Evolutionary conservation across 2,797 vertebrate genomes (phyloP).

Genomic region (Gobionotothen gibberifrons): DNA sequence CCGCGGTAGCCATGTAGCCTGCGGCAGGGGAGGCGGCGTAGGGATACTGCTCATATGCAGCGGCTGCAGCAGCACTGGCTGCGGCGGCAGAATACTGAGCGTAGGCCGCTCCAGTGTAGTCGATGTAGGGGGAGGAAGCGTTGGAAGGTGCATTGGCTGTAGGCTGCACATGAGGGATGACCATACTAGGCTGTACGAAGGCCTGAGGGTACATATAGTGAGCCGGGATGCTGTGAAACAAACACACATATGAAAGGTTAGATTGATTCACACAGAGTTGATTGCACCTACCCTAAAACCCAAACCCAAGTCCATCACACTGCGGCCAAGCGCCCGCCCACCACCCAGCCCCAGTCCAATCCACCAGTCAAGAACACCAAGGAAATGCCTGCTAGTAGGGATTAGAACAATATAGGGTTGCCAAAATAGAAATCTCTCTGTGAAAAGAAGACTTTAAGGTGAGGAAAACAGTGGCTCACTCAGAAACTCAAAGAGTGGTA

Average conservation of each 20-base stretch:
- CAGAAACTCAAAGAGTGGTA: conserved; percentile 15
- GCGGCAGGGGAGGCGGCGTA: conserved; percentile 93
- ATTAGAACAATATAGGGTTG: conserved; percentile 94
- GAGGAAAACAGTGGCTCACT: conserved; percentile 29
- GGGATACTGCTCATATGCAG: conserved; percentile 95
- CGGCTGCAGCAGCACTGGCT: conserved; percentile 85
- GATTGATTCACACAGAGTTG: conserved; percentile 21
- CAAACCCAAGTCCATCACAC: conserved; percentile 75
- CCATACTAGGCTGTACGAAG: conserved; percentile 96
- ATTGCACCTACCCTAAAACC: conserved; percentile 32
- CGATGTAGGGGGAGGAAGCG: conserved; percentile 94
- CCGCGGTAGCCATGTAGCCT: conserved; percentile 91
- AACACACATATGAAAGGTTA: conserved; percentile 53
- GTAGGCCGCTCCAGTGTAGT: conserved; percentile 96
- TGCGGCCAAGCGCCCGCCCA: conserved; percentile 73
- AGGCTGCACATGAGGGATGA: conserved; percentile 95
- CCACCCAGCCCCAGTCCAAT: conserved; percentile 65
- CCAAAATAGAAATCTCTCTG: conserved; percentile 89
- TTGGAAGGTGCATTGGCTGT: conserved; percentile 86
- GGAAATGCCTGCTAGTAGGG: conserved; percentile 88
- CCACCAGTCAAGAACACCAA: conserved; percentile 78
- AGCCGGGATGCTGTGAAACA: conserved; percentile 94
- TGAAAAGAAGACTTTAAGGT: conserved; percentile 52
- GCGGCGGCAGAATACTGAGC: conserved; percentile 93
- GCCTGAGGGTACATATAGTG: conserved; percentile 99